A percentile compares a stretch with the other conserved stretches of the same genome.
phyloP scores from a whole-genome alignment of 2,888 invertebrate species.

The Pardosa pseudoannulata region DNA sequence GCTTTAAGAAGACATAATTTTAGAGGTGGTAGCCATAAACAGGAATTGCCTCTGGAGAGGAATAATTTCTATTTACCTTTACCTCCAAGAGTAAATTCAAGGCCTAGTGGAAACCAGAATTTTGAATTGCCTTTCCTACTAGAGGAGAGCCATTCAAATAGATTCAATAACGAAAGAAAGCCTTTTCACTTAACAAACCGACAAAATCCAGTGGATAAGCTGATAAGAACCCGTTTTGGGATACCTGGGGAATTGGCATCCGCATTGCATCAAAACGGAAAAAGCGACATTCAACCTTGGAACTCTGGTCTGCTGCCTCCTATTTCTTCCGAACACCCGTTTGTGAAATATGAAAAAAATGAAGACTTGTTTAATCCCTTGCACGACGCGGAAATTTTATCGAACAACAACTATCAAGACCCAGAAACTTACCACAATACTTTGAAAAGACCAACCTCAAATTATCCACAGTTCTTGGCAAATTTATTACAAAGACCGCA shows the following conservation, averaged over 20 bases:
- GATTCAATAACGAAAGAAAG: not conserved
- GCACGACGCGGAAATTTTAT: not conserved
- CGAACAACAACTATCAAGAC: not conserved
- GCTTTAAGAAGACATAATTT: not conserved
- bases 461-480: not conserved
- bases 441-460: not conserved
- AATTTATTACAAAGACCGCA: conserved; percentile 19
- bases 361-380: not conserved
- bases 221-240: not conserved
- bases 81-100: not conserved
- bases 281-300: not conserved
- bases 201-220: not conserved
- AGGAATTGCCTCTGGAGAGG: not conserved
- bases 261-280: not conserved
- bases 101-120: not conserved
- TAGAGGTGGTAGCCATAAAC: not conserved
- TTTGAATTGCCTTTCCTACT: not conserved
- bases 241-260: not conserved
- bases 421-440: not conserved
- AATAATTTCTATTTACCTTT: not conserved
- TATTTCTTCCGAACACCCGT: not conserved
- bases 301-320: not conserved
- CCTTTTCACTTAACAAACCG: not conserved
- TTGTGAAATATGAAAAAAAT: not conserved
- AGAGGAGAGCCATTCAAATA: not conserved